Conservation (phyloP, 1,140 invertebrate genomes). For the Phenacoccus solenopsis region DNA sequence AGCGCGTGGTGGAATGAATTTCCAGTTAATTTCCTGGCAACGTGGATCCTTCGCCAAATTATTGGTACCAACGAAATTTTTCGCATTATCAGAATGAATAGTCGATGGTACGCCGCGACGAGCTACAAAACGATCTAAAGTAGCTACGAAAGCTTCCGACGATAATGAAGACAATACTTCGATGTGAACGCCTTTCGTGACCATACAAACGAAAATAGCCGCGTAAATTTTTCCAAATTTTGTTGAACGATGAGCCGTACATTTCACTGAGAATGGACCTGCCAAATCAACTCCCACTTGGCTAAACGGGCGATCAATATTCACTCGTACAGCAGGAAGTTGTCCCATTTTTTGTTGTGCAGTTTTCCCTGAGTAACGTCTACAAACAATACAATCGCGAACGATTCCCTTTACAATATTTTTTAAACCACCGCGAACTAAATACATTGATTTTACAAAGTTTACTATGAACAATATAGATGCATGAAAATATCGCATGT, state of each 20-base stretch:
- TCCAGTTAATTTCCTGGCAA: not conserved
- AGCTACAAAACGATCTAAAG: constrained; percentile 33
- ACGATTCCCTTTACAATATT: constrained; percentile 23
- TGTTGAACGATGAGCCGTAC: constrained; percentile 24
- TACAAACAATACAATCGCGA: constrained; percentile 28
- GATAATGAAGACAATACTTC: constrained; percentile 33
- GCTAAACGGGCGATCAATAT: constrained; percentile 28
- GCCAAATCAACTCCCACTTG: constrained; percentile 33
- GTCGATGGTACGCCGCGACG: constrained; percentile 29
- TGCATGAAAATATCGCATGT: constrained; percentile 28
- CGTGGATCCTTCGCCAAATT: not conserved
- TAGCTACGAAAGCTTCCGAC: constrained; percentile 32
- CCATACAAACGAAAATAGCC: constrained; percentile 35
- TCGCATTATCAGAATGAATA: constrained; percentile 33
- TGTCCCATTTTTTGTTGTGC: constrained; percentile 29
- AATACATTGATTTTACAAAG: constrained; percentile 28
- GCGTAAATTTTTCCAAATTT: constrained; percentile 33
- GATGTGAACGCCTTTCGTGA: constrained; percentile 34
- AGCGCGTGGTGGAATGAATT: not conserved
- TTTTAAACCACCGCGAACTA: constrained; percentile 26
- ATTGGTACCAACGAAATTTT: constrained; percentile 17
- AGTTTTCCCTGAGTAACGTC: constrained; percentile 19
- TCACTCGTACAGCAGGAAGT: constrained; percentile 29
- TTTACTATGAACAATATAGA: constrained; percentile 25
- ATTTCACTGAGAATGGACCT: constrained; percentile 33